Base-by-base conservation (phyloP, 2,888 invertebrate genomes). In the Drosophila koepferae region DNA sequence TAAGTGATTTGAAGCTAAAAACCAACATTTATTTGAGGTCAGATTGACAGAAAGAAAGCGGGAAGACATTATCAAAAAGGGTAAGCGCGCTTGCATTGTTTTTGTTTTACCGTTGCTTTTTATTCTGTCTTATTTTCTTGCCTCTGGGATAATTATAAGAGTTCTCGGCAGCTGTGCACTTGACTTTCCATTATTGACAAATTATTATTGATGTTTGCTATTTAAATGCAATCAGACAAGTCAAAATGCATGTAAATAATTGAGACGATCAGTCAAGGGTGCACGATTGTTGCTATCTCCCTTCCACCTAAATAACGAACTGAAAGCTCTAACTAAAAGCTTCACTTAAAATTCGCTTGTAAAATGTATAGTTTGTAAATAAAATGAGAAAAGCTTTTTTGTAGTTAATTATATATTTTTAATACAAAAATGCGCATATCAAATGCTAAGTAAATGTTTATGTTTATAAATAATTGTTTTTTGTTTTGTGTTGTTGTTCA, bases 381-480 rank as follows among this genome's bases (percentile, higher is more conserved):
- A 40, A 48, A 64, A 28, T 9, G 41, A 28, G 34, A 10, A 2
- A 12, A 51, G 12, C n/a, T 31, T 31, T 16, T 53, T 41, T 28
- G 7, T 28, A 44, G 46, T 49, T 49, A 38, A 48, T 44, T 28
- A 46, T 41, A 62, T 72, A 58, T 44, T 56, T 71, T 44, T 43
- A 54, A 36, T 36, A 58, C 31, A 49, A 48, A 78, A 81, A 72
- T 71, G 43, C 69, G 77, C 81, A 82, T 82, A 79, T 64, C 56
- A 86, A 82, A 88, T 88, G 77, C 83, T 56, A 60, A 64, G 71
- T 72, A 72, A 80, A 83, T 83, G 82, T 80, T 77, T 72, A 77
- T 79, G 78, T 81, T 75, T 81, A 84, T 86, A 84, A 84, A 84
- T 84, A 86, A 72, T 71, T 89, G 80, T 43, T 66, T 64, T 38